A percentile compares a stretch with the other conserved stretches of the same genome.
Conservation (phyloP, 2,113 vertebrate genomes). For the Oncorhynchus kisutch region DNA sequence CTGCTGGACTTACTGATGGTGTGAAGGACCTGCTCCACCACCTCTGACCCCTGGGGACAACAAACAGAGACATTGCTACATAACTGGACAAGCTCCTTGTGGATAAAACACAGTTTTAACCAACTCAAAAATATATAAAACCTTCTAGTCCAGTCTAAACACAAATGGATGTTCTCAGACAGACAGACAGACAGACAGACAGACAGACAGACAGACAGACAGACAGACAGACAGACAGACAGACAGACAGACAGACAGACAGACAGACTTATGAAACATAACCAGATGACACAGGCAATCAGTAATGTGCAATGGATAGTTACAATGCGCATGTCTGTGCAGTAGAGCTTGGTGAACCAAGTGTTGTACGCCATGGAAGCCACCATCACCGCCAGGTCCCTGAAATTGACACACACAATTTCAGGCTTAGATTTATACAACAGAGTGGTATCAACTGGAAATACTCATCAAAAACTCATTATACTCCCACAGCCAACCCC, state of each 20-base stretch:
- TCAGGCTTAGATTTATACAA: too few relatives aligned
- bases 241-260: background rate
- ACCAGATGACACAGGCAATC: background rate
- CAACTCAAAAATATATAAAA: too few relatives aligned
- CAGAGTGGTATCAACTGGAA: constrained; percentile 16
- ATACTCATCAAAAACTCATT: constrained; percentile 10
- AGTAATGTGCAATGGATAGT: background rate
- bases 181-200: too few relatives aligned
- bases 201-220: too few relatives aligned
- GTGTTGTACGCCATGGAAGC: constrained; percentile 91
- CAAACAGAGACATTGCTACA: background rate
- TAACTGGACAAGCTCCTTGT: background rate
- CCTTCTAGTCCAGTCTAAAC: too few relatives aligned
- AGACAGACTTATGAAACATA: background rate
- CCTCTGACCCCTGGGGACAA: constrained; percentile 82
- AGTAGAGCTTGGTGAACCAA: constrained; percentile 90
- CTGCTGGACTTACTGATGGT: constrained; percentile 88
- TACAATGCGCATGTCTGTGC: constrained; percentile 80
- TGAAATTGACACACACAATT: constrained; percentile 53
- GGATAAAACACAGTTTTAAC: too few relatives aligned
- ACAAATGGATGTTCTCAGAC: too few relatives aligned
- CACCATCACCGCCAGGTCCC: constrained; percentile 89
- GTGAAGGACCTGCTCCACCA: constrained; percentile 88
- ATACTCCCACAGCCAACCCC: background rate
- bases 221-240: background rate